Evolutionary conservation across 1,140 invertebrate species (phyloP), one percentile per base, ranked within the genome.

Genomic region (Heliconius eleuchia): DNA sequence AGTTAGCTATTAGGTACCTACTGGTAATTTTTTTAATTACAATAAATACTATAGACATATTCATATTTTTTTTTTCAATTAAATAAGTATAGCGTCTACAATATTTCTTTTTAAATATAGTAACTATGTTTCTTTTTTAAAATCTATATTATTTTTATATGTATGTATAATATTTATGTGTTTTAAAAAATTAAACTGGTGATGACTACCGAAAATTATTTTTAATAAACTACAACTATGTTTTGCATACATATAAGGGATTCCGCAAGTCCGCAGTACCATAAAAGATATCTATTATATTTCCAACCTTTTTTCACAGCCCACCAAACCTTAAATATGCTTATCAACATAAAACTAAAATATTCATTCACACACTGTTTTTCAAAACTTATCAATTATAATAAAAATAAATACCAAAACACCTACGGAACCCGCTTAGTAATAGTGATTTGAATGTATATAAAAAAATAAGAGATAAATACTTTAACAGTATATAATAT

Each of bases 231-330:
- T 66, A 66, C 27, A 27, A 8, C 27, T 66, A 66, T 30, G 23
- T 66, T 66, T 60, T 27, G 16, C 42, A 66, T 66, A 37, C 30
- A 37, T 77, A 55, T 72, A 34, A 66, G 50, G 79, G 79, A 74
- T 80, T 80, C 79, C 79, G 74, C 18, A 76, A 73, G 74, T 73
- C 19, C 34, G 8, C 76, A 18, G 18, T 76, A 80, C 52, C 39
- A 76, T 74, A 73, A 73, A 42, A 73, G 57, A 37, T 73, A 66
- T 77, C 18, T 74, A 37, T n/a, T 42, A 73, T 34, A 42, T 34
- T 37, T 52, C 39, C 30, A 52, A 77, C 7, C 39, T 19, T 66
- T 23, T 78, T 70, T 78, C 80, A 81, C 80, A 81, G 80, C 80
- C 80, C 71, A 76, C 66, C 50, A 76, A 42, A 27, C 27, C 66